Conservation (phyloP, 2,797 vertebrate species). For the Morus bassanus region DNA sequence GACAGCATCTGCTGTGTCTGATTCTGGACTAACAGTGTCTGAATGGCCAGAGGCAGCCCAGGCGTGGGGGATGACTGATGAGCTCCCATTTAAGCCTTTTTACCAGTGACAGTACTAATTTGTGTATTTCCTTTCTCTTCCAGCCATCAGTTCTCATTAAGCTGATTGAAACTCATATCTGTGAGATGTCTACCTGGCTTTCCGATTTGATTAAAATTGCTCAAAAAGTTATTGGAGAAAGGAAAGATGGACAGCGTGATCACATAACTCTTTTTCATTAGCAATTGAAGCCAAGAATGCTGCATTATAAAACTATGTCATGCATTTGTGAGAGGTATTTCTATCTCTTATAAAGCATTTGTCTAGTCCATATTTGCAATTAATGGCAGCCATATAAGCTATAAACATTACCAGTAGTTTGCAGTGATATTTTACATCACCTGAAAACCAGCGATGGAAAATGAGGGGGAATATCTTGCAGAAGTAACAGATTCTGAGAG, state of each 20-base stretch:
- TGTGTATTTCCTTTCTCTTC: neutral
- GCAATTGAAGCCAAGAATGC: neutral
- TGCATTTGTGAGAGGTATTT: neutral
- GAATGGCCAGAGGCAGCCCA: conserved; percentile 2
- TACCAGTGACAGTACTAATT: neutral
- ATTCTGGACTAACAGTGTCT: neutral
- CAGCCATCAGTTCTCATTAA: conserved; percentile 11
- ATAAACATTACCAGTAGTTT: neutral
- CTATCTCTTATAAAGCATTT: neutral
- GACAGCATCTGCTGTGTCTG: neutral
- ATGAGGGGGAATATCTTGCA: neutral
- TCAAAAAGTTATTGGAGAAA: neutral
- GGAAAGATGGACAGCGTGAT: neutral
- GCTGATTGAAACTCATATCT: neutral
- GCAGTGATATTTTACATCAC: neutral
- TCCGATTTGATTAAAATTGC: neutral
- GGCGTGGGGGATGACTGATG: neutral
- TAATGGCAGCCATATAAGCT: neutral
- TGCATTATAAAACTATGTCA: neutral
- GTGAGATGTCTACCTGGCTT: neutral
- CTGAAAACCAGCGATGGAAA: neutral
- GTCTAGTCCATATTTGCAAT: neutral
- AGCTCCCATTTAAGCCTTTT: neutral
- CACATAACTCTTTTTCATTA: neutral
- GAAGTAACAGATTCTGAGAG: neutral